Evolutionary conservation across 2,113 vertebrate genomes (phyloP).

Genomic region (sheep (Ovis aries)): ARS-UI_Ramb_v3.0 NC_056061.1:785501-786000

Average conservation of each 20-base stretch:
- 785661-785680: neutral
- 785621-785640: neutral
- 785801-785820: neutral
- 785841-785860: neutral
- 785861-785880: neutral
- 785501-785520: neutral
- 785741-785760: neutral
- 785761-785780: neutral
- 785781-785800: neutral
- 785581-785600: neutral
- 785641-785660: neutral
- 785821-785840: neutral
- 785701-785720: neutral
- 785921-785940: neutral
- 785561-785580: neutral
- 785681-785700: neutral
- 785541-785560: neutral
- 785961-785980: neutral
- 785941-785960: neutral
- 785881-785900: neutral
- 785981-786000: constrained; percentile 12
- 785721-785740: neutral
- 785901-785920: neutral
- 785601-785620: neutral
- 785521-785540: neutral